Percentiles rank a stretch among this genome's conserved stretches.
Evolutionary conservation across 2,888 invertebrate genomes (phyloP).

Genomic region (Machimus rusticus): DNA sequence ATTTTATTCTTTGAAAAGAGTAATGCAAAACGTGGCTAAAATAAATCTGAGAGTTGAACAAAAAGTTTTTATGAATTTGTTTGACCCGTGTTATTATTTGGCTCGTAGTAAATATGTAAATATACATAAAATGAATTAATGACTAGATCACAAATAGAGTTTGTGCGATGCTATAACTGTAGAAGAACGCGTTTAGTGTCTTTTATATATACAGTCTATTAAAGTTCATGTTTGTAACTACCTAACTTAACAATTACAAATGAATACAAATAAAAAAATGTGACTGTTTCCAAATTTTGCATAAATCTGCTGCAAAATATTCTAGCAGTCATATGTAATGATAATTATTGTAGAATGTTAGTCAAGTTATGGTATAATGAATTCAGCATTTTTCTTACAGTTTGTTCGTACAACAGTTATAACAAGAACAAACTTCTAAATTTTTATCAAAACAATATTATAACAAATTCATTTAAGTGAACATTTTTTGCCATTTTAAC

Average conservation of each 20-base stretch:
- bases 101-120: background rate
- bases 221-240: background rate
- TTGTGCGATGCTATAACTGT: background rate
- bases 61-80: background rate
- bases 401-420: background rate
- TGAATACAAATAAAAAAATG: background rate
- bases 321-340: background rate
- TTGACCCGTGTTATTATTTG: background rate
- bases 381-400: background rate
- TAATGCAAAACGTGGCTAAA: background rate
- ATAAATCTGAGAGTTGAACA: background rate
- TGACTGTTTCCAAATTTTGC: background rate
- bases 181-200: background rate
- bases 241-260: background rate
- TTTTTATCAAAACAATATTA: background rate
- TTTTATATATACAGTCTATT: background rate
- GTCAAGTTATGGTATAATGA: background rate
- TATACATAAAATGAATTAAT: background rate
- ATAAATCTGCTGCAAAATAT: background rate
- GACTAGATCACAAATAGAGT: background rate
- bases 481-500: background rate
- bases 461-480: background rate
- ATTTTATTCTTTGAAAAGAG: no score
- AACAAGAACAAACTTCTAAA: background rate
- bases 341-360: background rate